Percentiles rank a stretch among this genome's conserved stretches.
Conservation (phyloP, 64 coral and sea anemone genomes). For the Stichodactyla mertensii region DNA sequence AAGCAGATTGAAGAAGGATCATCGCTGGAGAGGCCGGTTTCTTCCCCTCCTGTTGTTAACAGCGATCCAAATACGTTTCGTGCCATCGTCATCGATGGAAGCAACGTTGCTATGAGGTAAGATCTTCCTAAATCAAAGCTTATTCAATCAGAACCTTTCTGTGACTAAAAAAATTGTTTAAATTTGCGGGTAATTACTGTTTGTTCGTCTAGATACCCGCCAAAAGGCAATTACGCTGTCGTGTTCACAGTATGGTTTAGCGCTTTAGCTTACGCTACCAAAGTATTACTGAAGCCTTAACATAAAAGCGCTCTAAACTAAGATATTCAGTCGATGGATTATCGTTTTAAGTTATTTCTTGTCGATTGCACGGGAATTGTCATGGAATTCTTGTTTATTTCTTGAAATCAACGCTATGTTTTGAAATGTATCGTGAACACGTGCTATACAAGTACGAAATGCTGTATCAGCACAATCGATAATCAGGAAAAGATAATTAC, state of each 20-base stretch:
- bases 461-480: background rate
- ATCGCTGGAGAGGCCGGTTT: slow-evolving; percentile 14
- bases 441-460: background rate
- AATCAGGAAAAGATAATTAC: background rate
- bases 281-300: background rate
- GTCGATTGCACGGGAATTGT: background rate
- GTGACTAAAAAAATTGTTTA: background rate
- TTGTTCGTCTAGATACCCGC: background rate
- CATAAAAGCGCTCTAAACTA: background rate
- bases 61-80: slow-evolving; percentile 52
- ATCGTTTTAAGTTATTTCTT: background rate
- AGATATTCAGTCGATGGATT: background rate
- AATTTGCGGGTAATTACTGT: background rate
- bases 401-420: background rate
- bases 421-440: background rate
- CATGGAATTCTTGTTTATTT: background rate
- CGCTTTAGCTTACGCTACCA: background rate
- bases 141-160: background rate
- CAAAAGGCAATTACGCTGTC: slow-evolving; percentile 9
- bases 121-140: background rate
- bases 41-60: slow-evolving; percentile 6
- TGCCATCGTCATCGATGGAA: slow-evolving; percentile 87
- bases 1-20: slow-evolving; percentile 85
- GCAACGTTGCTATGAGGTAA: slow-evolving; percentile 93
- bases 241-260: background rate